Evolutionary conservation across 2,113 vertebrate genomes (phyloP), one percentile per base, ranked within the genome.

Genomic region (Campylorhamphus procurvoides): DNA sequence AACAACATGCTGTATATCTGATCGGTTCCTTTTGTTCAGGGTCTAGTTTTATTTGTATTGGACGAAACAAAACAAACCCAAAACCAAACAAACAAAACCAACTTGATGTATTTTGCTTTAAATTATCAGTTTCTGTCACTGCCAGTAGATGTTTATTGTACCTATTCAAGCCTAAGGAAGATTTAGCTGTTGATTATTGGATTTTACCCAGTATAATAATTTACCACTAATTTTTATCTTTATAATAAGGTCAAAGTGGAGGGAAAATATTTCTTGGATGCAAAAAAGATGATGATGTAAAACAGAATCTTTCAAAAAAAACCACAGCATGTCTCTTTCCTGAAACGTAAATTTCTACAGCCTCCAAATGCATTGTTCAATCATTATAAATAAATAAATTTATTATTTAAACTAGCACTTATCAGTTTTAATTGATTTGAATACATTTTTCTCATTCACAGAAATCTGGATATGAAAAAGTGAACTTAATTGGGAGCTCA

Each of bases 161-260:
- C 6, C 22, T 95, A 62, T 62, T 90, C 50, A 33, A 66, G n/a
- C 17, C 58, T 75, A 33, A 95, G 64, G 49, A 46, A 40, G 8
- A 93, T 78, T 76, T 79, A 79, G 25, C 9, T 49, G 66, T 50
- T 83, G 66, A 92, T 72, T 88, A 88, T 50, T 94, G 60, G 29
- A 81, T 63, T 97, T 94, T 88, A 85, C 24, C 29, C 24, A 68
- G 33, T n/a, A 89, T 75, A 91, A 84, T 68, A 87, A 92, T 78
- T 89, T 89, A 60, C 4, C 15, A 24, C 7, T 87, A 79, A 75
- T 76, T 55, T 39, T 62, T 90, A 73, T 76, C 77, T 83, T 88
- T 18, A 63, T 85, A 73, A 59, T 24, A 69, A 20, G 40, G 18
- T 67, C 37, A 85, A 91, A 66, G 10, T 40, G 25, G 14, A 73